These are phyloP conservation scores for Drosophila sordidapex DNA, from an alignment of 2,888 invertebrate genomes.

Conservation along the genomic window DNA sequence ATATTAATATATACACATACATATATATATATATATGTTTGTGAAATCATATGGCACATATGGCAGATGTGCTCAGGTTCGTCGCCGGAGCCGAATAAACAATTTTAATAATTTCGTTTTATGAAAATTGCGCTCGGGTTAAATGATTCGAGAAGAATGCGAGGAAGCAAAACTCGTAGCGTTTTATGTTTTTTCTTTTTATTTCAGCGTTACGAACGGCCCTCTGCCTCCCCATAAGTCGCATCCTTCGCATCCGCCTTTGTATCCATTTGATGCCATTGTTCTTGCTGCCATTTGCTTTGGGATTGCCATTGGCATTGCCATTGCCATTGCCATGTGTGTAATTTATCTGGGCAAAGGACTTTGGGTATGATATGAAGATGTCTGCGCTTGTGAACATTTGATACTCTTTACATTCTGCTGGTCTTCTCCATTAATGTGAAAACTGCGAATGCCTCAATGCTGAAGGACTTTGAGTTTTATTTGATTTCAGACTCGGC, in stretches of 20 bases:
- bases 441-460: conserved; percentile 21
- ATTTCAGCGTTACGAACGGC: conserved; percentile 1
- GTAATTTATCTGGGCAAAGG: conserved; percentile 44
- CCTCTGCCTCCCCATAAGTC: conserved; percentile 2
- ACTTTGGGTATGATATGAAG: conserved; percentile 2
- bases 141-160: conserved; percentile 78
- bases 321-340: conserved; percentile 34
- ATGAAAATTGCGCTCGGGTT: conserved; percentile 82
- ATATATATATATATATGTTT: background rate
- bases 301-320: background rate
- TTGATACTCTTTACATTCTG: conserved; percentile 5
- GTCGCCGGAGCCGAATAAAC: conserved; percentile 67
- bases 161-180: conserved; percentile 68
- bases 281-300: conserved; percentile 26
- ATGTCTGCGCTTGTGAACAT: background rate
- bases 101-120: conserved; percentile 84
- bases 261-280: conserved; percentile 19
- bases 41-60: conserved; percentile 25
- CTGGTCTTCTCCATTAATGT: conserved; percentile 18
- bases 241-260: background rate
- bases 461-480: conserved; percentile 3
- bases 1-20: background rate
- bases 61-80: conserved; percentile 36
- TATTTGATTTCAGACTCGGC: conserved; percentile 43
- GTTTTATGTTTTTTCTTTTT: conserved; percentile 62